phyloP scores from a whole-genome alignment of 1,140 invertebrate species.

The Brachionus paranguensis region DNA sequence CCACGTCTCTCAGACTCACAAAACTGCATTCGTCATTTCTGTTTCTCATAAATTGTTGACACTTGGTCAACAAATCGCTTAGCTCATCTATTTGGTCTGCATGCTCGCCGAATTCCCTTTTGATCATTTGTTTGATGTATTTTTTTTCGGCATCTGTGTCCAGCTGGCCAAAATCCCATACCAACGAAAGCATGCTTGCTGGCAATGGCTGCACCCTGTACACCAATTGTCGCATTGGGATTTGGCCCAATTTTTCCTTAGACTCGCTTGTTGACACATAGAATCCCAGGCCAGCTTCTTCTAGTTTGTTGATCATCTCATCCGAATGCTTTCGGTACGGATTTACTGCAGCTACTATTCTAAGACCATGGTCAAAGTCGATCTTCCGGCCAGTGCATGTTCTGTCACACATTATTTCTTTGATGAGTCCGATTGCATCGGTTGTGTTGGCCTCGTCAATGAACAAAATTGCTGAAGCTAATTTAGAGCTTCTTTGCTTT shows the following conservation, averaged over 20 bases:
- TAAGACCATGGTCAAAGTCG: constrained; percentile 43
- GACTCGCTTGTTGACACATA: constrained; percentile 46
- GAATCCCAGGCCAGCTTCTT: constrained; percentile 49
- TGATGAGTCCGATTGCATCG: constrained; percentile 48
- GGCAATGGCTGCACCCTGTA: constrained; percentile 49
- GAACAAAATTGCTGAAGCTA: constrained; percentile 49
- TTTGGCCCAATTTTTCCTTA: constrained; percentile 43
- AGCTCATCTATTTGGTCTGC: background rate
- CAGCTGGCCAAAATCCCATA: constrained; percentile 52
- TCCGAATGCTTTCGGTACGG: constrained; percentile 50
- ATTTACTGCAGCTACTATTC: constrained; percentile 51
- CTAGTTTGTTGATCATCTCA: constrained; percentile 47
- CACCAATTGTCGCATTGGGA: constrained; percentile 50
- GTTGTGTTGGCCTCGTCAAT: constrained; percentile 55
- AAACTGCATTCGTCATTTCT: constrained; percentile 52
- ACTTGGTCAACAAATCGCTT: constrained; percentile 44
- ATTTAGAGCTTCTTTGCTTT: background rate
- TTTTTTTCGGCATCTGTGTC: constrained; percentile 45
- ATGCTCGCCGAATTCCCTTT: background rate
- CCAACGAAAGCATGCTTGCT: constrained; percentile 47
- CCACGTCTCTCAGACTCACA: constrained; percentile 51
- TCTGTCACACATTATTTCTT: constrained; percentile 51
- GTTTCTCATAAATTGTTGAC: constrained; percentile 49
- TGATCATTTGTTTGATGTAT: constrained; percentile 46
- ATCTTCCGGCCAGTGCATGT: constrained; percentile 45